Evolutionary conservation across 2,888 invertebrate species (phyloP), one percentile per base, ranked within the genome.

Genomic region (Ypsolopha sequella): DNA sequence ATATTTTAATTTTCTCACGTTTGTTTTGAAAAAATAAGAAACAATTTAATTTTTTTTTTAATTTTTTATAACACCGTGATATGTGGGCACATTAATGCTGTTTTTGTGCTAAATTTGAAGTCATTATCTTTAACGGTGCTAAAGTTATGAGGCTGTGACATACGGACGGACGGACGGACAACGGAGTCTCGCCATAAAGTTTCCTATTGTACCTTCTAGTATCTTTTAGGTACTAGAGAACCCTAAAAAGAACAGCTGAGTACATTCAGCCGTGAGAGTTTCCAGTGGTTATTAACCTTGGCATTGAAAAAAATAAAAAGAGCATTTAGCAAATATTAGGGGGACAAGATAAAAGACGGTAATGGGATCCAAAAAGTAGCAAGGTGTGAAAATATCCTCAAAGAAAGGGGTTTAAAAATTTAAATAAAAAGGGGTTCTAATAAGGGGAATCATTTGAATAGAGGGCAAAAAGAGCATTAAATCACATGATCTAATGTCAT

Each of bases 291-390:
- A 59, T 54, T 61, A 66, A 68, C 67, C 72, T 69, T 67, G 70
- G 62, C 64, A 66, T 64, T 61, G 57, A 59, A 64, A 60, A 61
- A 55, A 67, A 71, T 66, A 65, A 33, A 68, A 61, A 58, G n/a
- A 14, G 35, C 61, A 65, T 71, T 73, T 70, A 70, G 68, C 73
- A 70, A 72, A 71, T 62, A 72, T 58, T 54, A 65, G 67, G 75
- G 73, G 63, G 50, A 54, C 55, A 47, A 60, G 62, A 65, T 61
- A 62, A 73, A 63, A 24, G 54, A 51, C 43, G 51, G 51, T 52
- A 55, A 50, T 51, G 54, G 53, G 45, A 52, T 41, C 54, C 51
- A 60, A 60, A 62, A 62, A 59, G 57, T 53, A 49, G 51, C 63
- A 68, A 69, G 65, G 69, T 69, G 68, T 66, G 61, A 66, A 63